phyloP scores from a whole-genome alignment of 2,113 vertebrate species.

The Stigmatopora argus region DNA sequence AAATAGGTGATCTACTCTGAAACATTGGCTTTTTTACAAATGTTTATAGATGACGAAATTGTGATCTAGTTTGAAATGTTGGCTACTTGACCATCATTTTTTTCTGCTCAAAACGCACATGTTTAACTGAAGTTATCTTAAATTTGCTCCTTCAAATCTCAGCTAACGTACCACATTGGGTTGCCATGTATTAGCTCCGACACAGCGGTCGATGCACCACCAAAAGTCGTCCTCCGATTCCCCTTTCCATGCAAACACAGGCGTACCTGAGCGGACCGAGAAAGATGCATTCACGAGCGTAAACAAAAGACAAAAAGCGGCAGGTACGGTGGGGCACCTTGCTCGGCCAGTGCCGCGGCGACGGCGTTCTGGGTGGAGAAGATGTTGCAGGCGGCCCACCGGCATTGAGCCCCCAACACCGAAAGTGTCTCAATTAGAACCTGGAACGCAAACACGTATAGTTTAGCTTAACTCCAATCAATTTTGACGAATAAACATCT shows the following conservation, averaged over 20 bases:
- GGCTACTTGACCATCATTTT: too few relatives aligned
- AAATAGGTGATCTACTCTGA: too few relatives aligned
- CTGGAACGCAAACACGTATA: constrained; percentile 51
- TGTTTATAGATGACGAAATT: not conserved
- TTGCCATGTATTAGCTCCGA: constrained; percentile 84
- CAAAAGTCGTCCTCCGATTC: constrained; percentile 95
- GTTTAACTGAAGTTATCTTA: too few relatives aligned
- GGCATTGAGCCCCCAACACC: constrained; percentile 84
- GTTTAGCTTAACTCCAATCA: too few relatives aligned
- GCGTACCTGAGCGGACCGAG: constrained; percentile 68
- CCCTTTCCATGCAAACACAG: constrained; percentile 93
- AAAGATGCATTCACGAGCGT: not conserved
- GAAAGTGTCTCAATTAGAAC: constrained; percentile 89
- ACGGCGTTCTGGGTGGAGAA: constrained; percentile 92
- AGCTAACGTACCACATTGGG: constrained; percentile 83
- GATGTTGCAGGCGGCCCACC: constrained; percentile 95
- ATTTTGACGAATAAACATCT: too few relatives aligned
- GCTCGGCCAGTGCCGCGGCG: constrained; percentile 87
- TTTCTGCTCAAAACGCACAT: not conserved
- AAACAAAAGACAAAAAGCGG: not conserved
- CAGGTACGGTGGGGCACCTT: constrained; percentile 61
- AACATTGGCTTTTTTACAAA: not conserved
- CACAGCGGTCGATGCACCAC: constrained; percentile 95
- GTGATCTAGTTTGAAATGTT: not conserved
- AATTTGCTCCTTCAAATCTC: not conserved